phyloP scores from a whole-genome alignment of 2,113 vertebrate species.

The Pipa parva region DNA sequence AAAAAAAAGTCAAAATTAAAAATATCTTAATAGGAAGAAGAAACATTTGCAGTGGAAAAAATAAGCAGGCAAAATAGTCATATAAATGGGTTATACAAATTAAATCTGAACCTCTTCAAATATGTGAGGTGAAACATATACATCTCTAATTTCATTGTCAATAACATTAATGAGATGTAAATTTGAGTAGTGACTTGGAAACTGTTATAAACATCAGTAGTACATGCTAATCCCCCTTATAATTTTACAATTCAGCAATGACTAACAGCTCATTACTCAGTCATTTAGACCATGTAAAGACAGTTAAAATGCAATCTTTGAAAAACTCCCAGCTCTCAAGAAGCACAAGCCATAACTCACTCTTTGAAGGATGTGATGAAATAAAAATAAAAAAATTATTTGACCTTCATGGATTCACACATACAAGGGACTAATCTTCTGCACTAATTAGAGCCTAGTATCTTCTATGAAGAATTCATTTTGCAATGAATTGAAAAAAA shows the following conservation, averaged over 20 bases:
- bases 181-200: constrained; percentile 14
- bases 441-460: constrained; percentile 12
- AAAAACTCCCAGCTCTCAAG: constrained; percentile 11
- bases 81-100: no score
- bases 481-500: no score
- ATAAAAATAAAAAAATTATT: constrained; percentile 7
- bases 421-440: constrained; percentile 21
- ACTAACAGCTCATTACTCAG: constrained; percentile 27
- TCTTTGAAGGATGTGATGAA: constrained; percentile 26
- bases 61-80: background rate
- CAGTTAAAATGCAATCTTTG: constrained; percentile 24
- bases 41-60: no score
- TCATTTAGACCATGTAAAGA: constrained; percentile 30
- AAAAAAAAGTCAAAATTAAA: no score
- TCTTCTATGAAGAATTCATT: background rate
- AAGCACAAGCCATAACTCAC: constrained; percentile 7
- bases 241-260: constrained; percentile 21
- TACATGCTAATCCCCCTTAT: constrained; percentile 6
- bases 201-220: background rate
- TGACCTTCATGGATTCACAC: constrained; percentile 18
- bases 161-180: constrained; percentile 9
- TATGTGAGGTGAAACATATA: constrained; percentile 3
- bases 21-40: no score
- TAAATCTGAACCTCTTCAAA: constrained; percentile 9
- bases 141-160: constrained; percentile 9